These are phyloP conservation scores for Latrodectus geometricus DNA, from an alignment of 1,140 invertebrate genomes.

Conservation along the genomic window DNA sequence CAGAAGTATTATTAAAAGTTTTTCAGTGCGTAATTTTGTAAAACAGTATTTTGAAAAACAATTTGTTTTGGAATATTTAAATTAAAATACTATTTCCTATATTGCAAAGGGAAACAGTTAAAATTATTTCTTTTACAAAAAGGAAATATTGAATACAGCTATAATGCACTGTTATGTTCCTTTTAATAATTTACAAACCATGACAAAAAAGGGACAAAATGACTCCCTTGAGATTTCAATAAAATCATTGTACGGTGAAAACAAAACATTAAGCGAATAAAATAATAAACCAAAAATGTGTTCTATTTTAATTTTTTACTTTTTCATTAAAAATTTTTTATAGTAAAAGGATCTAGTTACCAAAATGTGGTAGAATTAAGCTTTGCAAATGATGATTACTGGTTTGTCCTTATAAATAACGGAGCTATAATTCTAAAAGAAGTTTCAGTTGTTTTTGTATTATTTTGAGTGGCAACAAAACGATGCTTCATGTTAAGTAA, in stretches of 20 bases:
- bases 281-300: constrained; percentile 27
- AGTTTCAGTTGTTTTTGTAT: background rate
- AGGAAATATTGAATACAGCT: too few species aligned
- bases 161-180: background rate
- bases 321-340: constrained; percentile 6
- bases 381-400: constrained; percentile 25
- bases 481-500: constrained; percentile 3
- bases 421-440: constrained; percentile 17
- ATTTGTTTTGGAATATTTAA: too few species aligned
- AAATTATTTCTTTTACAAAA: too few species aligned
- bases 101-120: too few species aligned
- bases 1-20: too few species aligned
- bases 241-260: background rate
- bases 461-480: constrained; percentile 7
- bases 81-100: too few species aligned
- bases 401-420: constrained; percentile 18
- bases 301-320: constrained; percentile 19
- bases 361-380: background rate
- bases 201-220: background rate
- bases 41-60: too few species aligned
- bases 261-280: constrained; percentile 31
- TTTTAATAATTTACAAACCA: background rate
- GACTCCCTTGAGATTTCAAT: background rate
- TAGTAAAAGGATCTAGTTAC: background rate
- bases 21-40: too few species aligned